Base-by-base conservation (phyloP, 2,888 invertebrate species). In the Agonopterix arenella region DNA sequence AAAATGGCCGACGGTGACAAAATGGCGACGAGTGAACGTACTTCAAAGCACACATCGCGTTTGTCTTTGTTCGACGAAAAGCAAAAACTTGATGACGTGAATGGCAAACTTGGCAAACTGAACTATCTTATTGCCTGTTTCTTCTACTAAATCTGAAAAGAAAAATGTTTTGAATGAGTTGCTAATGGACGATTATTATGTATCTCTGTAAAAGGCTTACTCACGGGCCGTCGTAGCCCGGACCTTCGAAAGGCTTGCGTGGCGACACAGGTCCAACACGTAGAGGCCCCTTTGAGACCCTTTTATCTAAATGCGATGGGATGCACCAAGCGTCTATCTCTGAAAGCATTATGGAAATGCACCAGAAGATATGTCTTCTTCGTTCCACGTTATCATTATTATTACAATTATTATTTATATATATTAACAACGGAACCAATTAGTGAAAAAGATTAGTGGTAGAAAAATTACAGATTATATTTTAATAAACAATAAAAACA, bases 401-500 rank as follows among this genome's bases (percentile, higher is more conserved):
- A n/a, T n/a, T n/a, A n/a, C n/a, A n/a, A n/a, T n/a, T n/a, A n/a
- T n/a, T n/a, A n/a, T n/a, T n/a, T n/a, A n/a, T n/a, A n/a, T n/a
- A n/a, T n/a, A n/a, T 41, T 54, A 18, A 52, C 62, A 5, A 75
- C 76, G 4, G 50, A 76, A 0, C 53, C 72, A 80, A 38, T 55
- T 68, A 0, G 84, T 84, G 57, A 85, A 74, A 59, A 85, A 75
- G 60, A 80, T 67, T 57, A 66, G 80, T 7, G 64, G 70, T 8
- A 79, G 62, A 48, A 85, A 84, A 73, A 89, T 89, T 16, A 86
- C 89, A 0, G 85, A 88, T 61, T 88, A 84, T 58, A 88, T 86
- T 53, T 66, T 2, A 38, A 8, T 48, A 41, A 41, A 41, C 4
- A 8, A 4, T n/a, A n/a, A n/a, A n/a, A n/a, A n/a, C n/a, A n/a